These are phyloP conservation scores for Drosophila limbata DNA, from an alignment of 2,888 invertebrate genomes.

Conservation along the genomic window DNA sequence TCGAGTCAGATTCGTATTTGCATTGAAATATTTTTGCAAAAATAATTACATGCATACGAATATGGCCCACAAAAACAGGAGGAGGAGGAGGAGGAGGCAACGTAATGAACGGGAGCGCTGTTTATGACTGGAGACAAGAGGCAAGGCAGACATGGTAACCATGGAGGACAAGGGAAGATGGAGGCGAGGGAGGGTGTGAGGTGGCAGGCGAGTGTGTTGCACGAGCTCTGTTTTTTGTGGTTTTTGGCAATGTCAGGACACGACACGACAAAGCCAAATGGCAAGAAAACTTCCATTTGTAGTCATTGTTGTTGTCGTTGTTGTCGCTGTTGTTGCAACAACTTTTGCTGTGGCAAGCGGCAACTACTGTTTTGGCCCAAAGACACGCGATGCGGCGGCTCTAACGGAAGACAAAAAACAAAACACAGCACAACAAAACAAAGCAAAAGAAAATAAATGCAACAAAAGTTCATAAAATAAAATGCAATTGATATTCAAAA, in stretches of 20 bases:
- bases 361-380: slow-evolving; percentile 53
- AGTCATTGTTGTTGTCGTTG: slow-evolving; percentile 14
- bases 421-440: slow-evolving; percentile 32
- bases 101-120: slow-evolving; percentile 34
- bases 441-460: slow-evolving; percentile 11
- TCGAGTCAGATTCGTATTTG: slow-evolving; percentile 52
- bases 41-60: slow-evolving; percentile 81
- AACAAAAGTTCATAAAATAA: slow-evolving; percentile 60
- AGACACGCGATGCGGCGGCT: slow-evolving; percentile 63
- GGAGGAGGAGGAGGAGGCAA: slow-evolving; percentile 2
- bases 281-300: slow-evolving; percentile 51
- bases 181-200: neutral
- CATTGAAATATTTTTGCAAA: slow-evolving; percentile 79
- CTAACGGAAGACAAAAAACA: slow-evolving; percentile 18
- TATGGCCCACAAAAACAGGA: slow-evolving; percentile 60
- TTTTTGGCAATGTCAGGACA: slow-evolving; percentile 78
- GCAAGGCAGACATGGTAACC: slow-evolving; percentile 24
- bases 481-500: slow-evolving; percentile 82
- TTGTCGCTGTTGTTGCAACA: slow-evolving; percentile 32
- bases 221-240: slow-evolving; percentile 48
- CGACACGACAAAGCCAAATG: slow-evolving; percentile 65
- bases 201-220: slow-evolving; percentile 49
- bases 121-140: slow-evolving; percentile 75
- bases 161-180: neutral
- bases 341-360: slow-evolving; percentile 47